Percentiles rank a stretch among this genome's conserved stretches.
phyloP scores from a whole-genome alignment of 2,797 vertebrate species.

The Pseudochirops corinnae region DNA sequence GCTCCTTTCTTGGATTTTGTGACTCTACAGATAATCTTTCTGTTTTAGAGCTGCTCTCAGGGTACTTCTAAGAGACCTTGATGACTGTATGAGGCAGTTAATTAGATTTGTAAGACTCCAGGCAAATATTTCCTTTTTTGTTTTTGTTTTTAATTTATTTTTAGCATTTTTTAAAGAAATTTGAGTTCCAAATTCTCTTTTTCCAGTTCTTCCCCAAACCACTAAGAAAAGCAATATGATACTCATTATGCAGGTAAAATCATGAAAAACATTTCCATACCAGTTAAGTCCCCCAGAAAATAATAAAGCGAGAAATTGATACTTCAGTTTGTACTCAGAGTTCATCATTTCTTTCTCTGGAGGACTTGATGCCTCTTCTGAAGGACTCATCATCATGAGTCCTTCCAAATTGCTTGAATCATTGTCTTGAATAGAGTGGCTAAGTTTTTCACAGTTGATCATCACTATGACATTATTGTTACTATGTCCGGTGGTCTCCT shows the following conservation, averaged over 20 bases:
- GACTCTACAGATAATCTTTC: not conserved
- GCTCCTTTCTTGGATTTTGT: not conserved
- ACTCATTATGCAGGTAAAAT: not conserved
- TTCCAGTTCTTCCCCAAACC: not conserved
- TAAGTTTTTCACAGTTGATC: not conserved
- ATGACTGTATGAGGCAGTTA: not conserved
- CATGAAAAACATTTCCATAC: not conserved
- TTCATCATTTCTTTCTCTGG: not conserved
- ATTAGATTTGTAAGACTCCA: not conserved
- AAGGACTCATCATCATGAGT: not conserved
- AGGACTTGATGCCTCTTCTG: not conserved
- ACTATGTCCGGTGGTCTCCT: not conserved
- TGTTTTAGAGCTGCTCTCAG: not conserved
- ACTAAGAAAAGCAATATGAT: not conserved
- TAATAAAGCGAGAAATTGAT: not conserved
- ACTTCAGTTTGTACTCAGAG: not conserved
- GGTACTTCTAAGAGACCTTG: not conserved
- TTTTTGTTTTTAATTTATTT: not conserved
- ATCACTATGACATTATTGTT: not conserved
- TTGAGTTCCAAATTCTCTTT: not conserved
- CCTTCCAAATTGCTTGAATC: not conserved
- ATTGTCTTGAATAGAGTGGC: not conserved
- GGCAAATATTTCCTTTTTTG: not conserved
- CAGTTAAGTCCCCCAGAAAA: not conserved
- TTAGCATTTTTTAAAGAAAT: not conserved